Evolutionary conservation across 2,797 vertebrate genomes (phyloP), one percentile per base, ranked within the genome.

Genomic region (Spatula versicolor): DNA sequence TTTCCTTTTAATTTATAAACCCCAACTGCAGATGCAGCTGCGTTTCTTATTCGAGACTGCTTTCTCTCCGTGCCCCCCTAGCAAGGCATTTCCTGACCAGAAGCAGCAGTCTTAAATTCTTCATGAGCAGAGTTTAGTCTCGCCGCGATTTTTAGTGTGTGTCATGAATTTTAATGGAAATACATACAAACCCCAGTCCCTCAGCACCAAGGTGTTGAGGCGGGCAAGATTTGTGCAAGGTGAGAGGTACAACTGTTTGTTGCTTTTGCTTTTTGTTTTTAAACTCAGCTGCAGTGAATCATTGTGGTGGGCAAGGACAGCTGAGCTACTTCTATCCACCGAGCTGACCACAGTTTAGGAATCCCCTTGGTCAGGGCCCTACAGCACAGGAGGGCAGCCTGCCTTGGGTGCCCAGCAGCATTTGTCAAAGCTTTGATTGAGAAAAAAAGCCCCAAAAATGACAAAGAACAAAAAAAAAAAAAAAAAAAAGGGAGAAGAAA

Each of bases 111-210:
- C 67, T 84, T 67, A 45, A 74, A 46, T 84, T 78, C 83, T 74
- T 56, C 75, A 41, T 2, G 20, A 90, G 25, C n/a, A 69, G 46
- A 6, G 0, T 60, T 68, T 73, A 30, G 45, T 37, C 74, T 80
- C 19, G 0, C 86, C 71, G 52, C 41, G 7, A 2, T 56, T 77
- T 87, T 69, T 77, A 78, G 39, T 48, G 67, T 20, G 52, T 39
- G 31, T 37, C 46, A 31, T 64, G 79, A 69, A 92, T 92, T 87
- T 90, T 90, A 84, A 92, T 52, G 58, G 83, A 56, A 90, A 74
- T 9, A 18, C 54, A 58, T 30, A 56, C 52, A 76, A 77, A 37
- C 35, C 22, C 18, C n/a, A 58, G 25, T 18, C 83, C 66, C 66
- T 46, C 60, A 28, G 86, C 71, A 54, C 64, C 39, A 14, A 33